Base-by-base conservation (phyloP, 2,888 invertebrate species). In the Trichopria drosophilae region DNA sequence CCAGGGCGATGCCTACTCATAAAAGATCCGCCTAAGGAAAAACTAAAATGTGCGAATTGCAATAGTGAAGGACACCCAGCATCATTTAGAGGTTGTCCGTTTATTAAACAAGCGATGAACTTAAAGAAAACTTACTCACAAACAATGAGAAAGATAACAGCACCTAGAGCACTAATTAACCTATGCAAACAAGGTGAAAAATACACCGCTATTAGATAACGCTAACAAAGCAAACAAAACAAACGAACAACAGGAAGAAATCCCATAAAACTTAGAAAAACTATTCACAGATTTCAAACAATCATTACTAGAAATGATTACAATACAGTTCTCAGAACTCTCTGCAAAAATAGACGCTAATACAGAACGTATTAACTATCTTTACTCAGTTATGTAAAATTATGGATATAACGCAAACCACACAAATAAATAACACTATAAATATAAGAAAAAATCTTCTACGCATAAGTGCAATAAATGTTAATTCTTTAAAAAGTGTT, bases 21-120 rank as follows among this genome's bases (percentile, higher is more conserved):
- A 1, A 16, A 26, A 18, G 32, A 31, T 3, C 10, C 22, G 19
- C 19, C 23, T 4, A 6, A 6, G 12, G 15, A 23, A 4, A 2
- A n/a, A n/a, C n/a, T 44, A 10, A 49, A 23, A 20, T 54, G 57
- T n/a, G 20, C 36, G 1, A 40, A 52, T 20, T 57, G 51, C 15
- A 19, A 31, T 4, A 20, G 24, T 3, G 34, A 28, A 6, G 54
- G 48, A 10, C 51, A 58, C 18, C 53, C 55, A 6, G 58, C 61
- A 0, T 58, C 46, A 1, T 61, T 57, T 10, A 51, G 50, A 28
- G 56, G 54, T 0, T 59, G 56, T 12, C 58, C 55, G 1, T 35
- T 45, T 5, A 10, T 46, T 2, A 46, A 45, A 42, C 6, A 7
- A 10, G 12, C 31, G 6, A 13, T 7, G 2, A 31, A 31, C 6